Evolutionary conservation across 1,140 invertebrate genomes (phyloP).

Genomic region (Procambarus virginalis): DNA sequence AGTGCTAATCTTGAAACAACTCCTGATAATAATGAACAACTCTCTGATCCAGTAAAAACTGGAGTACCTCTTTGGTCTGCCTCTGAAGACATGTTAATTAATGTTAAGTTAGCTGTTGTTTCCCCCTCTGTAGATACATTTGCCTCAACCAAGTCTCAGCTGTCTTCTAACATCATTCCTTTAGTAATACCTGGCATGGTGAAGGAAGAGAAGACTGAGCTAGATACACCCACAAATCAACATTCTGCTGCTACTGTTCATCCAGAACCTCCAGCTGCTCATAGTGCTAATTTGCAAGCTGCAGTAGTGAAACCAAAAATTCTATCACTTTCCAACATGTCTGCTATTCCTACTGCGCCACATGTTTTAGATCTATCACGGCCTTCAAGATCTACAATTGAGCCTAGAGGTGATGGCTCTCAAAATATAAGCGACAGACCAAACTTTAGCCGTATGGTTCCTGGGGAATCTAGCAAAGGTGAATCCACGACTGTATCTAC

Average conservation of each 20-base stretch:
- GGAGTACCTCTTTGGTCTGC: slow-evolving; percentile 37
- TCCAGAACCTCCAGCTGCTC: slow-evolving; percentile 51
- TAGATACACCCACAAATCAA: neutral
- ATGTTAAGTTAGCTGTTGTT: slow-evolving; percentile 57
- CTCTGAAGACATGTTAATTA: neutral
- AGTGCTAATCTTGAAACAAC: slow-evolving; percentile 39
- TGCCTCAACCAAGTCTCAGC: neutral
- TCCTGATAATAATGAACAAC: slow-evolving; percentile 55
- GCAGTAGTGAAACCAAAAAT: slow-evolving; percentile 41
- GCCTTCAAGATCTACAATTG: slow-evolving; percentile 15
- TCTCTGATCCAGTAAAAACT: neutral
- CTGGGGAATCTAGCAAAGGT: slow-evolving; percentile 64
- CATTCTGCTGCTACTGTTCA: neutral
- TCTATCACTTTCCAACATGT: slow-evolving; percentile 19
- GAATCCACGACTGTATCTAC: slow-evolving; percentile 24
- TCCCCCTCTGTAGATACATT: slow-evolving; percentile 21
- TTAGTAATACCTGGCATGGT: slow-evolving; percentile 45
- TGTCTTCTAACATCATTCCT: slow-evolving; percentile 40
- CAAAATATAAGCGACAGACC: slow-evolving; percentile 38
- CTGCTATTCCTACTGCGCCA: slow-evolving; percentile 26
- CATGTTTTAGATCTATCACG: slow-evolving; percentile 57
- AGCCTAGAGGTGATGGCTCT: slow-evolving; percentile 29
- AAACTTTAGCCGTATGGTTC: slow-evolving; percentile 62
- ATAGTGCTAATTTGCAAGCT: slow-evolving; percentile 38
- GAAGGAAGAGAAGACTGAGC: slow-evolving; percentile 27